A percentile compares a stretch with the other conserved stretches of the same genome.
phyloP scores from a whole-genome alignment of 2,888 invertebrate genomes.

The Miltochrista miniata region DNA sequence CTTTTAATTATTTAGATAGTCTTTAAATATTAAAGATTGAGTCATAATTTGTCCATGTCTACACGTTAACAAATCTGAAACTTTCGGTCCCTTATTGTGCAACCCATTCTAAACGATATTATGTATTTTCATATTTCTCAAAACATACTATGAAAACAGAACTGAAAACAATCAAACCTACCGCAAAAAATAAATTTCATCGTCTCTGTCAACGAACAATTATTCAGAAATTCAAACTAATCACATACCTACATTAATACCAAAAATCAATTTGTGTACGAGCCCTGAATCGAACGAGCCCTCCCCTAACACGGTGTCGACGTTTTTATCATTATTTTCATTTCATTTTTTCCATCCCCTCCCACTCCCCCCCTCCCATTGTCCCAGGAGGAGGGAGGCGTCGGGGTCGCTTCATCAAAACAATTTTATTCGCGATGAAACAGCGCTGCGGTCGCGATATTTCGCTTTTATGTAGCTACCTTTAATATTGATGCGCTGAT shows the following conservation, averaged over 20 bases:
- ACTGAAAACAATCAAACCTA: too few relatives aligned
- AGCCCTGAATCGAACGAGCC: conserved; percentile 32
- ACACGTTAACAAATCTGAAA: too few relatives aligned
- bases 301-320: conserved; percentile 47
- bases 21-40: too few relatives aligned
- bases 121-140: too few relatives aligned
- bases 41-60: too few relatives aligned
- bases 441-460: conserved; percentile 20
- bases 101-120: too few relatives aligned
- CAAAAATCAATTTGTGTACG: conserved; percentile 35
- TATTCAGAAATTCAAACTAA: conserved; percentile 3
- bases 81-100: too few relatives aligned
- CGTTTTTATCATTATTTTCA: conserved; percentile 68
- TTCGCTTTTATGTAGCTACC: conserved; percentile 25
- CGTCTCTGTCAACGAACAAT: background rate
- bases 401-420: conserved; percentile 64
- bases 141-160: too few relatives aligned
- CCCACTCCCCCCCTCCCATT: conserved; percentile 15
- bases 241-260: conserved; percentile 7
- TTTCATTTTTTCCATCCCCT: conserved; percentile 52
- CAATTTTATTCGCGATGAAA: conserved; percentile 37
- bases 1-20: too few relatives aligned
- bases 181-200: too few relatives aligned
- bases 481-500: conserved; percentile 36
- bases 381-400: conserved; percentile 41